phyloP scores from a whole-genome alignment of 2,113 vertebrate genomes.

The Oryzias celebensis region DNA sequence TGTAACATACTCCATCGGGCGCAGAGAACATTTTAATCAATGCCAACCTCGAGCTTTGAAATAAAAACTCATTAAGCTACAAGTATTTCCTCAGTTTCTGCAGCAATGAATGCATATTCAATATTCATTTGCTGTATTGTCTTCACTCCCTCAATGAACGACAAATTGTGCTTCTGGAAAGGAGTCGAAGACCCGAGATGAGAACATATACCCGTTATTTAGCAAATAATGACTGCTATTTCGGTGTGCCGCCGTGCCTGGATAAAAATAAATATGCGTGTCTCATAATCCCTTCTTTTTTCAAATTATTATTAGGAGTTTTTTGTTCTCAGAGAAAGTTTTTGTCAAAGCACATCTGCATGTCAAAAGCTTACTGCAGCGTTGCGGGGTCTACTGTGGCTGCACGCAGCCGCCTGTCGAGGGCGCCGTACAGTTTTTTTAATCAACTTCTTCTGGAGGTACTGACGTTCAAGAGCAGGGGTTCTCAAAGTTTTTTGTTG shows the following conservation, averaged over 20 bases:
- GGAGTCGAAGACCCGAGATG: slow-evolving; percentile 23
- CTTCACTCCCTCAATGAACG: slow-evolving; percentile 53
- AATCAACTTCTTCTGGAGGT: no score
- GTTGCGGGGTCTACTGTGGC: no score
- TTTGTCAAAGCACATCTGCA: no score
- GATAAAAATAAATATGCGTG: slow-evolving; percentile 2
- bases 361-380: no score
- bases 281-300: neutral
- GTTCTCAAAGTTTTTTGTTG: no score
- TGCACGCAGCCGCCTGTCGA: no score
- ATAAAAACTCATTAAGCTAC: slow-evolving; percentile 59
- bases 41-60: slow-evolving; percentile 70
- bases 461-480: no score
- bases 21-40: slow-evolving; percentile 64
- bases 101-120: slow-evolving; percentile 67
- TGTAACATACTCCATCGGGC: slow-evolving; percentile 41
- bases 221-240: slow-evolving; percentile 11
- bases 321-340: no score
- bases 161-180: slow-evolving; percentile 51
- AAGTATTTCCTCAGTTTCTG: slow-evolving; percentile 60
- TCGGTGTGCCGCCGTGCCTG: neutral
- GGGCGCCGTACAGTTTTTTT: no score
- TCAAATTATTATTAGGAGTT: neutral
- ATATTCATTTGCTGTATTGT: slow-evolving; percentile 67
- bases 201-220: slow-evolving; percentile 32